Percentiles rank a stretch among this genome's conserved stretches.
These are phyloP conservation scores for Pterobdella sp. DNA, from an alignment of 2,888 invertebrate genomes.

Conservation along the genomic window DNA sequence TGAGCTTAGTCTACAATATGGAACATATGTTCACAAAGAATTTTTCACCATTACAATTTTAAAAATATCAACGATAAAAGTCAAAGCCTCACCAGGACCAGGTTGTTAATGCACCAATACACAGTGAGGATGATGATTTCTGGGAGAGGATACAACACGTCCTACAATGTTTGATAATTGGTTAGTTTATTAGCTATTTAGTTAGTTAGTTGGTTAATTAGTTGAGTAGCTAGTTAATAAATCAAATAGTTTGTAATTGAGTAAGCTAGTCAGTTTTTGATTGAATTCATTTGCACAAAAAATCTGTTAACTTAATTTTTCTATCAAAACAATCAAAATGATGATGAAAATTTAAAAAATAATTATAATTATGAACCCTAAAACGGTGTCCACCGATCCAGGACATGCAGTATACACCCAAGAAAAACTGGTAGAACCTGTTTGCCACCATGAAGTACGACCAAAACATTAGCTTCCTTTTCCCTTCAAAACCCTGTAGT, in stretches of 20 bases:
- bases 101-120: conserved; percentile 34
- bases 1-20: not conserved
- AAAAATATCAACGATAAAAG: not conserved
- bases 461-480: conserved; percentile 33
- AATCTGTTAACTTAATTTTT: too few species aligned
- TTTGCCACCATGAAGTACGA: conserved; percentile 25
- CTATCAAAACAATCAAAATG: too few species aligned
- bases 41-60: not conserved
- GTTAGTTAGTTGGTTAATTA: too few species aligned
- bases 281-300: too few species aligned
- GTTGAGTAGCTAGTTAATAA: too few species aligned
- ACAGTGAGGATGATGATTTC: conserved; percentile 33
- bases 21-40: too few species aligned
- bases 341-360: too few species aligned
- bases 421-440: conserved; percentile 31
- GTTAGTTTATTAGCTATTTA: too few species aligned
- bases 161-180: too few species aligned
- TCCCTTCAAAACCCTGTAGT: conserved; percentile 34
- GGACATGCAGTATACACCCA: conserved; percentile 34
- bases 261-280: too few species aligned
- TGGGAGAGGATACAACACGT: conserved; percentile 35
- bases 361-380: conserved; percentile 31
- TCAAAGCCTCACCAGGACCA: conserved; percentile 32
- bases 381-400: conserved; percentile 37
- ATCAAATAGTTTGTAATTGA: too few species aligned